Evolutionary conservation across 35 echinoderm and acorn worm genomes (phyloP), one percentile per base, ranked within the genome.

Genomic region (Hemicentrotus pulcherrimus): DNA sequence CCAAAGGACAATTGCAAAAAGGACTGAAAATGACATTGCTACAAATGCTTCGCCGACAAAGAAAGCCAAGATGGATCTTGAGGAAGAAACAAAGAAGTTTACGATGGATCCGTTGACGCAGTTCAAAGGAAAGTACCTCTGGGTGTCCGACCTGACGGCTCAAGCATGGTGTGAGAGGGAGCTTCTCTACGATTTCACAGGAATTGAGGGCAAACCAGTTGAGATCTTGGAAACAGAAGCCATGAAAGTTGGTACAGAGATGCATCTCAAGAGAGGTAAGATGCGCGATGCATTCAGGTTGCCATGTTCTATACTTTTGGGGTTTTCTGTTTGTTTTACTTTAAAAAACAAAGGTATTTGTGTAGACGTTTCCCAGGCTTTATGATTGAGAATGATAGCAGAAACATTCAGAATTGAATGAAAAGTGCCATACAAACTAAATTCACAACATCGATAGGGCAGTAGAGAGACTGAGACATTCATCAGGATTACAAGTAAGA

Each of bases 91-190:
- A 3, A 18, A 78, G 15, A 78, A 78, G 9, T 78, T 78, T 78
- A 78, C 65, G 19, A 78, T 78, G 65, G 65, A 78, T 47, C 91
- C 91, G 3, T n/a, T 93, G 32, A 47, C 24, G 48, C 48, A 48
- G 91, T 58, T 55, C 16, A 93, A 94, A 95, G 94, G 97, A 45
- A 86, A 32, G 11, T 95, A 95, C 48, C 88, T 97, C 31, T 95
- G 88, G 60, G 97, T 97, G n/a, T 94, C 97, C 11, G 97, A 97
- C 86, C 65, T 97, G 28, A 97, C 96, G 32, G 65, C 97, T 33
- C 97, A 97, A 46, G 94, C 94, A 31, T 97, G 97, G 97, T 97
- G 97, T 94, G 97, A 97, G 86, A 96, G 96, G 71, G 91, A 95
- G 61, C 94, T 97, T 47, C 88, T 96, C 32, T 97, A 97, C 47